These are phyloP conservation scores for Pantherophis guttatus DNA, from an alignment of 2,113 vertebrate species.

Conservation along the genomic window DNA sequence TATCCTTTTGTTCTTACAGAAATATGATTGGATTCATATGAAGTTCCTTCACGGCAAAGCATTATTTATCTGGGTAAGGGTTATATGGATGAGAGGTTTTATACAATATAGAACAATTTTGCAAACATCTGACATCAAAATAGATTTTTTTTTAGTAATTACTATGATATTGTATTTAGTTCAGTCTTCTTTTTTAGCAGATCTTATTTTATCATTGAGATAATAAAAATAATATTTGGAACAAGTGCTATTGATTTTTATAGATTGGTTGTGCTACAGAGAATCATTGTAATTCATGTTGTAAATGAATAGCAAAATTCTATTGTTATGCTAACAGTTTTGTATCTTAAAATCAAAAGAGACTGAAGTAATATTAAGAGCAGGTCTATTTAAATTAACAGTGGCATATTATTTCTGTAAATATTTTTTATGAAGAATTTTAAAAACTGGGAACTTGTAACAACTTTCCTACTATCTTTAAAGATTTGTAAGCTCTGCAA, in stretches of 20 bases:
- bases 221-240: not conserved
- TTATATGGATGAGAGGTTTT: not conserved
- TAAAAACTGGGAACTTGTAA: not conserved
- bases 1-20: slow-evolving; percentile 41
- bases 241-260: not conserved
- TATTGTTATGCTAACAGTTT: not conserved
- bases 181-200: not conserved
- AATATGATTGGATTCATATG: not conserved
- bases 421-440: not conserved
- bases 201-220: not conserved
- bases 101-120: not conserved
- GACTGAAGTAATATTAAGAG: not conserved
- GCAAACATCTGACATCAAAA: not conserved
- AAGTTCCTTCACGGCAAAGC: not conserved
- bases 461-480: not conserved
- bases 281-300: not conserved
- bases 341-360: not conserved
- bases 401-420: not conserved
- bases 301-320: not conserved
- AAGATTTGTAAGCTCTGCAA: not conserved
- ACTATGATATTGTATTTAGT: not conserved
- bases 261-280: not conserved
- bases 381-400: not conserved
- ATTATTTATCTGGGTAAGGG: not conserved
- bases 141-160: not conserved